phyloP scores from a whole-genome alignment of 2,888 invertebrate species.

The Lepetodrilus schrolli region DNA sequence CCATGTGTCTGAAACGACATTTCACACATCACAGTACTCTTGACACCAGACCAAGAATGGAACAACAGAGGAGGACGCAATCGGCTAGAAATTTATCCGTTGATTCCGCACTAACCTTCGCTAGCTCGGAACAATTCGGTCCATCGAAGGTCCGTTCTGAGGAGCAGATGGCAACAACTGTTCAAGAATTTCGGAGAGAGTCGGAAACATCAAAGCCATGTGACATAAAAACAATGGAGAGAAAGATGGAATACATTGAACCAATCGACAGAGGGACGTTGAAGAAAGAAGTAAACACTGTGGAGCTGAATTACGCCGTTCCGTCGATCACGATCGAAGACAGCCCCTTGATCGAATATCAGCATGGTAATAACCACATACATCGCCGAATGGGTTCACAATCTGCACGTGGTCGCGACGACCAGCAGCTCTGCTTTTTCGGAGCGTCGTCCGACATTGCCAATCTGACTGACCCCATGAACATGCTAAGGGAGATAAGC shows the following conservation, averaged over 20 bases:
- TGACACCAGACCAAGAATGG: neutral
- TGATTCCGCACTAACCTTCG: neutral
- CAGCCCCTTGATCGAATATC: neutral
- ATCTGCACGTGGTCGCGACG: neutral
- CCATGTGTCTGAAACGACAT: neutral
- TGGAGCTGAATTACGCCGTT: neutral
- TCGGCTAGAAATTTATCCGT: neutral
- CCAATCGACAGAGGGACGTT: neutral
- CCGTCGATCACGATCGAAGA: slow-evolving; percentile 1
- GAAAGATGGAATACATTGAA: neutral
- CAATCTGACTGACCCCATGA: neutral
- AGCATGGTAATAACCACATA: neutral
- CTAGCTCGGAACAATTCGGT: neutral
- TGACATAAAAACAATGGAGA: neutral
- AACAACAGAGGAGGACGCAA: neutral
- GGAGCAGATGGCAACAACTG: neutral
- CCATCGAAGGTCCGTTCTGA: neutral
- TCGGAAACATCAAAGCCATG: neutral
- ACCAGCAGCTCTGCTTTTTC: neutral
- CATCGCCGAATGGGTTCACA: neutral
- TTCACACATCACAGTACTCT: neutral
- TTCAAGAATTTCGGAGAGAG: neutral
- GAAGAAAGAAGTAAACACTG: neutral
- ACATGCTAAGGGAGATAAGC: neutral
- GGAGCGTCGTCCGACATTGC: neutral